These are phyloP conservation scores for Okapia johnstoni DNA, from an alignment of 2,113 vertebrate genomes.

Conservation along the genomic window DNA sequence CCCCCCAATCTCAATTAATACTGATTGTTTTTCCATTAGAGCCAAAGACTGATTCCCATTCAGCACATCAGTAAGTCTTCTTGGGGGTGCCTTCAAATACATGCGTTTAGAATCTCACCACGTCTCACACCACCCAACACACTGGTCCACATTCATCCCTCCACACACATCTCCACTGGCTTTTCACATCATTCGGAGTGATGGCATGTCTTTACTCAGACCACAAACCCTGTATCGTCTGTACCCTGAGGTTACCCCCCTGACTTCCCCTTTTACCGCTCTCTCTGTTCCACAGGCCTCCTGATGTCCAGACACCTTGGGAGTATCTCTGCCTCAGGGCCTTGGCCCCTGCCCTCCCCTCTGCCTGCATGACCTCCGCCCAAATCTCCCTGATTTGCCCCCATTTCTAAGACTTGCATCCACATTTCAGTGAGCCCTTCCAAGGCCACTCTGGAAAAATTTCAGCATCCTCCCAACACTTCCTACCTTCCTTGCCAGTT, in stretches of 20 bases:
- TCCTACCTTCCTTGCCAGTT: neutral
- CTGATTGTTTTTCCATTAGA: neutral
- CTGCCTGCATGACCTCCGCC: neutral
- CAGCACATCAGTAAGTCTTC: neutral
- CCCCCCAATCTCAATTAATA: neutral
- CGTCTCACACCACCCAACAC: accelerated
- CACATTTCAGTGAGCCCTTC: neutral
- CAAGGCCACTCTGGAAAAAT: neutral
- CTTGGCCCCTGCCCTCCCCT: neutral
- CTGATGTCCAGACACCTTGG: neutral
- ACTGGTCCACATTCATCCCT: accelerated
- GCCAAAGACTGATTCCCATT: accelerated
- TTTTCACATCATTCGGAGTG: neutral
- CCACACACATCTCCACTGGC: neutral
- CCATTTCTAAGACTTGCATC: neutral
- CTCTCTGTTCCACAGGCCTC: neutral
- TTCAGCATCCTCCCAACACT: neutral
- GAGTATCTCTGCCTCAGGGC: neutral
- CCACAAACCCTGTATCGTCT: accelerated
- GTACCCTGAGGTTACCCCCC: accelerated
- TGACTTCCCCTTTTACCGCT: too few relatives aligned
- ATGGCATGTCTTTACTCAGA: accelerated
- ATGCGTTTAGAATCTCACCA: neutral
- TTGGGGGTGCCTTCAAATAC: neutral
- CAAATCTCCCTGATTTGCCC: neutral